Base-by-base conservation (phyloP, 2,113 vertebrate species). In the Isurus oxyrinchus region DNA sequence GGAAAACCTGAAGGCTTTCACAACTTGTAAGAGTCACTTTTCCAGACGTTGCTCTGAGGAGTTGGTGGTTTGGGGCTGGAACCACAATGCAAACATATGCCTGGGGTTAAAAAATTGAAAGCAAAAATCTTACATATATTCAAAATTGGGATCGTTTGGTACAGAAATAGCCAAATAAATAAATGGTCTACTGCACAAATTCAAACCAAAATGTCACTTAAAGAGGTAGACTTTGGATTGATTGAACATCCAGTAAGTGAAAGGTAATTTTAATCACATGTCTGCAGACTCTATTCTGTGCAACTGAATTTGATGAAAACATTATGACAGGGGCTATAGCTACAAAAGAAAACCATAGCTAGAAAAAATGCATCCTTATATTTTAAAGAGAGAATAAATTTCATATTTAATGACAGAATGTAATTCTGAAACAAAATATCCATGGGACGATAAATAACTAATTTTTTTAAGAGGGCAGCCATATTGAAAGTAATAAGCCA, bases 401-500 rank as follows among this genome's bases (percentile, higher is more conserved):
- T 35, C 14, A 40, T 53, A 72, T 90, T 76, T 31, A 72, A 95
- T 69, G 93, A 40, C 76, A 98, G 98, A 98, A 98, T 97, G 98
- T 98, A 98, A 98, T 98, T 97, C 97, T 98, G 98, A 98, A 98
- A 97, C 97, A 96, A 98, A 97, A 97, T 97, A 96, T 98, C 98
- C 97, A 97, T 97, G 96, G 98, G 98, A 98, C 98, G 97, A 98
- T 97, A 97, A 98, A 98, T 98, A 98, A 98, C 98, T 97, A 97
- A 97, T 98, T 98, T 98, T 98, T 98, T 98, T 98, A 98, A 98
- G 98, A 98, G 98, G 98, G 98, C 98, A 98, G 97, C 98, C 97
- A 98, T 97, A 98, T 98, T 98, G 98, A 98, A 98, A 98, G 98
- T 98, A 76, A 61, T 14, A 14, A 95, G 49, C 27, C 94, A 95